These are phyloP conservation scores for Orchesella cincta DNA, from an alignment of 1,140 invertebrate genomes.

Conservation along the genomic window DNA sequence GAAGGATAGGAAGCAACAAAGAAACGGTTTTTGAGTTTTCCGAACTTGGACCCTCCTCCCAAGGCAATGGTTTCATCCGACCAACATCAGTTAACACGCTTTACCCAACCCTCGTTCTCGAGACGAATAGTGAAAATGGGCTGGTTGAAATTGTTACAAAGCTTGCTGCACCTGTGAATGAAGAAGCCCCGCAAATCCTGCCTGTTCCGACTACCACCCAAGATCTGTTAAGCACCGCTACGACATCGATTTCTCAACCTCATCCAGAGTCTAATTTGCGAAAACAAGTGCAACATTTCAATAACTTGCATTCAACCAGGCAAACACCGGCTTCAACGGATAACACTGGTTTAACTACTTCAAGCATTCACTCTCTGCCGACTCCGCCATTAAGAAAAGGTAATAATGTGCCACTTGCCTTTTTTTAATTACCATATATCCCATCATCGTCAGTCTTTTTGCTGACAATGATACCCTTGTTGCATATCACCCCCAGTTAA, in stretches of 20 bases:
- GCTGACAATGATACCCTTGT: no score
- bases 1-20: background rate
- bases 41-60: background rate
- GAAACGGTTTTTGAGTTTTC: constrained; percentile 14
- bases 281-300: constrained; percentile 34
- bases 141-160: constrained; percentile 37
- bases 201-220: background rate
- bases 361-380: constrained; percentile 33
- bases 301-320: background rate
- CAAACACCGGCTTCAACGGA: constrained; percentile 2
- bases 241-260: no score
- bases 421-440: constrained; percentile 9
- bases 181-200: background rate
- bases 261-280: constrained; percentile 34
- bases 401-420: constrained; percentile 25
- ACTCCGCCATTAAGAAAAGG: constrained; percentile 48
- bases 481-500: no score
- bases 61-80: constrained; percentile 49
- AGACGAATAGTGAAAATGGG: constrained; percentile 35
- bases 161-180: background rate
- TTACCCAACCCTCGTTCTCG: constrained; percentile 36
- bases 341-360: background rate
- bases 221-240: background rate
- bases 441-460: no score
- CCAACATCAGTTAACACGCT: constrained; percentile 23